Conservation (phyloP, 2,888 invertebrate genomes). For the Drosophila atripex region DNA sequence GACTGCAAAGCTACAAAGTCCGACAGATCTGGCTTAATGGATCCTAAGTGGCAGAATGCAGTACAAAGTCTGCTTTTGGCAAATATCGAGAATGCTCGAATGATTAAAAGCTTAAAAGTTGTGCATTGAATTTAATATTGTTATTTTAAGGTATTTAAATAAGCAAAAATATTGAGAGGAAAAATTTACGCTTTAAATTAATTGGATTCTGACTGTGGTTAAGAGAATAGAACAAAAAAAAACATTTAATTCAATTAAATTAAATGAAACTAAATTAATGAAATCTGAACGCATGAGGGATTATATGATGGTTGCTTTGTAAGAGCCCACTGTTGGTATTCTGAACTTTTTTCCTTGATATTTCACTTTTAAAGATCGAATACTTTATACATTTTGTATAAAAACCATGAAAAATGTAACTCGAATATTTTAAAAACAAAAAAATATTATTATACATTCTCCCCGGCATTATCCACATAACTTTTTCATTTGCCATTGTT, state of each 20-base stretch:
- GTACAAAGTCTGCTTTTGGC: slow-evolving; percentile 8
- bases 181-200: background rate
- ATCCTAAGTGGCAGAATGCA: slow-evolving; percentile 35
- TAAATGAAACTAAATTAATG: too few species aligned
- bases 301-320: too few species aligned
- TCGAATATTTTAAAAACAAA: background rate
- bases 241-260: too few species aligned
- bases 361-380: too few species aligned
- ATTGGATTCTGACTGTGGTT: too few species aligned
- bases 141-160: background rate
- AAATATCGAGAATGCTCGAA: slow-evolving; percentile 13
- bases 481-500: background rate
- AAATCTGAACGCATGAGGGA: too few species aligned
- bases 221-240: too few species aligned
- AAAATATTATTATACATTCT: background rate
- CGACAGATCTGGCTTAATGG: slow-evolving; percentile 31
- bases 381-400: too few species aligned
- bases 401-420: background rate
- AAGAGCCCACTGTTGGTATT: too few species aligned
- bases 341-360: too few species aligned
- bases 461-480: slow-evolving; percentile 1
- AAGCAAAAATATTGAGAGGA: too few species aligned
- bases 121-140: background rate
- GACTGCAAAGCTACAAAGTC: slow-evolving; percentile 1
- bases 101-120: slow-evolving; percentile 15